Evolutionary conservation across 2,113 vertebrate genomes (phyloP), one percentile per base, ranked within the genome.

Genomic region (Acanthisitta chloris): DNA sequence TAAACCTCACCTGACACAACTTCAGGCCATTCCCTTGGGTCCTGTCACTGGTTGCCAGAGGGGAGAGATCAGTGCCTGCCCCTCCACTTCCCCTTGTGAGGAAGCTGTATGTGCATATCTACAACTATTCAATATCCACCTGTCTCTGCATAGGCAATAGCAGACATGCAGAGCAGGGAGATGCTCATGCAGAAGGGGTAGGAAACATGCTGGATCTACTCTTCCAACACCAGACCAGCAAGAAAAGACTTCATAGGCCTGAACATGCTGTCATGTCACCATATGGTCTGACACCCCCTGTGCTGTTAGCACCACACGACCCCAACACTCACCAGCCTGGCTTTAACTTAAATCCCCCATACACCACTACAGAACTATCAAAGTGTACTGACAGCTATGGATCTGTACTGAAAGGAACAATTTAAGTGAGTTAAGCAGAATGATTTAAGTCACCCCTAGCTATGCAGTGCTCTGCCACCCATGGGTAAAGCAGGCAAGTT

Each of bases 401-500:
- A 70, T 88, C 64, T 43, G 42, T 36, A 76, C 88, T 88, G 81
- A 93, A 91, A 96, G 84, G 73, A 85, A 17, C 14, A 43, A 80
- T 90, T 94, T 83, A 28, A 88, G 65, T 78, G 69, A 90, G 83
- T 74, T 78, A 81, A 72, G 66, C 85, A 83, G 61, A 84, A 86
- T 64, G 28, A 90, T 81, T 90, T 80, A 86, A 94, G 90, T 71
- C 52, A 95, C 77, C 72, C 82, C 76, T 55, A 92, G 88, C 88
- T 88, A 93, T 64, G 86, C 92, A 71, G 52, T 52, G 82, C 88
- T 94, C 71, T 81, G 86, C 85, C 80, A 86, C 80, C 80, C 94
- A 55, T 92, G 86, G 82, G 93, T 94, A 96, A 96, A 91, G 92
- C 69, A 48, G 83, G 69, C 51, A 42, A 94, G 77, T 81, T 91